Conservation (phyloP, 2,888 invertebrate genomes). For the Drosophila nigricruria region DNA sequence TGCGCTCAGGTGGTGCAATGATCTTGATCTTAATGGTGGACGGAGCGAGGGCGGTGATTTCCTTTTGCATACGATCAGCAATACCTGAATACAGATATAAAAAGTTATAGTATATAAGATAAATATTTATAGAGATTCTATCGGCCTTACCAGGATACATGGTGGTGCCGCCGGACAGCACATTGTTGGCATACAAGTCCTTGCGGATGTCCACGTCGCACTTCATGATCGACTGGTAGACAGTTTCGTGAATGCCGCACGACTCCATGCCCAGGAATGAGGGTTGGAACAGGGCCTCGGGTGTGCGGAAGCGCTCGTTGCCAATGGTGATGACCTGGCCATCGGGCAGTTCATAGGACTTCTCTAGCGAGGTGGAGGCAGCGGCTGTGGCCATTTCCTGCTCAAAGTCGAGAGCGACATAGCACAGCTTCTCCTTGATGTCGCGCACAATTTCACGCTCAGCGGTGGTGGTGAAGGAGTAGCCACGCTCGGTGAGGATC, state of each 20-base stretch:
- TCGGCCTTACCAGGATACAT: slow-evolving; percentile 92
- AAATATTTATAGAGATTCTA: too few species aligned
- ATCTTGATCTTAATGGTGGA: slow-evolving; percentile 98
- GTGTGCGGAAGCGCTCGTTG: slow-evolving; percentile 97
- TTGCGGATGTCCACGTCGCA: slow-evolving; percentile 98
- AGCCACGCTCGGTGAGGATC: slow-evolving; percentile 96
- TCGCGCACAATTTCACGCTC: slow-evolving; percentile 97
- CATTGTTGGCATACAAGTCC: slow-evolving; percentile 96
- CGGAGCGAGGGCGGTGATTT: slow-evolving; percentile 95
- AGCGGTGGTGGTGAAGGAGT: slow-evolving; percentile 96
- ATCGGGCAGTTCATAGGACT: slow-evolving; percentile 97
- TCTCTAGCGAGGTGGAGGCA: slow-evolving; percentile 96
- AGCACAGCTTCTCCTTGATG: slow-evolving; percentile 97
- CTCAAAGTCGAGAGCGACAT: slow-evolving; percentile 95
- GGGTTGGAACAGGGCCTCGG: slow-evolving; percentile 97
- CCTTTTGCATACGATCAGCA: slow-evolving; percentile 95
- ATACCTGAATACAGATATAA: slow-evolving; percentile 86
- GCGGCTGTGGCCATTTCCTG: slow-evolving; percentile 98
- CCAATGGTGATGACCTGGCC: slow-evolving; percentile 97
- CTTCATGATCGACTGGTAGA: slow-evolving; percentile 98
- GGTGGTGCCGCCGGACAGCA: slow-evolving; percentile 95
- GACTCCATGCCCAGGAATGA: slow-evolving; percentile 94
- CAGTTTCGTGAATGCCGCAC: slow-evolving; percentile 96
- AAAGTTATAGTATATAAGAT: too few species aligned
- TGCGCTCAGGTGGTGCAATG: slow-evolving; percentile 95